Conservation (phyloP, 2,797 vertebrate species). For the Parauchenoglanis punctatus region DNA sequence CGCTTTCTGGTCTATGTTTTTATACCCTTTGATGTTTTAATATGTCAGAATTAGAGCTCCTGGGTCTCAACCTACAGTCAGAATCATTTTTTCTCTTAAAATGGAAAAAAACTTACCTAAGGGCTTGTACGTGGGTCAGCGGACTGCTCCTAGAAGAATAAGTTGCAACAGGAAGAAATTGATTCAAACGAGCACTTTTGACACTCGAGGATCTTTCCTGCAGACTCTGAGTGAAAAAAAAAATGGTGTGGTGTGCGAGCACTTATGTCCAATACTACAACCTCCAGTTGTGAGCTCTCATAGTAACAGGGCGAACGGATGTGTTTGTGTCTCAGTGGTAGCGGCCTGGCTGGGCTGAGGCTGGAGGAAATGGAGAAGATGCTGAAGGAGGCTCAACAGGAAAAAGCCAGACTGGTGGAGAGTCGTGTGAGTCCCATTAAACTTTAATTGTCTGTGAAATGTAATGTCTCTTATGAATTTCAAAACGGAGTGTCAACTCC, state of each 20-base stretch:
- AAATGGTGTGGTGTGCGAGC: not conserved
- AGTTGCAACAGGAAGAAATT: conserved; percentile 11
- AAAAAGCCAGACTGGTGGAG: conserved; percentile 91
- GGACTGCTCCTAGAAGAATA: not conserved
- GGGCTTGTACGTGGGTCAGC: conserved; percentile 26
- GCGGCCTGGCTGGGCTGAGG: conserved; percentile 84
- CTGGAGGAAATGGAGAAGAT: conserved; percentile 98
- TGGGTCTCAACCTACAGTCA: conserved; percentile 22
- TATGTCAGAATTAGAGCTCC: conserved; percentile 28
- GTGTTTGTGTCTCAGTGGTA: conserved; percentile 63
- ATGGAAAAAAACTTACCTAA: conserved; percentile 12
- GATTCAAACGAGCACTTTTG: not conserved
- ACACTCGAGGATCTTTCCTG: conserved; percentile 7
- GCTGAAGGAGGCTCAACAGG: conserved; percentile 90
- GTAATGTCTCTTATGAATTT: conserved; percentile 59
- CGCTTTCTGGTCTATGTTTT: conserved; percentile 31
- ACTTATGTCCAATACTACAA: not conserved
- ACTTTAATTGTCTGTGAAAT: conserved; percentile 59
- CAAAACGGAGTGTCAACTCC: conserved; percentile 50
- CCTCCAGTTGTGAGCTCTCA: conserved; percentile 5
- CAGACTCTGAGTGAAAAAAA: not conserved
- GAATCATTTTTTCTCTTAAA: conserved; percentile 26
- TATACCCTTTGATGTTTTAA: conserved; percentile 44
- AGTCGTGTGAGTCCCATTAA: conserved; percentile 81
- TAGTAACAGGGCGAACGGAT: conserved; percentile 33